Evolutionary conservation across 2,797 vertebrate genomes (phyloP), one percentile per base, ranked within the genome.

Genomic region (Hypotaenidia okinawae): DNA sequence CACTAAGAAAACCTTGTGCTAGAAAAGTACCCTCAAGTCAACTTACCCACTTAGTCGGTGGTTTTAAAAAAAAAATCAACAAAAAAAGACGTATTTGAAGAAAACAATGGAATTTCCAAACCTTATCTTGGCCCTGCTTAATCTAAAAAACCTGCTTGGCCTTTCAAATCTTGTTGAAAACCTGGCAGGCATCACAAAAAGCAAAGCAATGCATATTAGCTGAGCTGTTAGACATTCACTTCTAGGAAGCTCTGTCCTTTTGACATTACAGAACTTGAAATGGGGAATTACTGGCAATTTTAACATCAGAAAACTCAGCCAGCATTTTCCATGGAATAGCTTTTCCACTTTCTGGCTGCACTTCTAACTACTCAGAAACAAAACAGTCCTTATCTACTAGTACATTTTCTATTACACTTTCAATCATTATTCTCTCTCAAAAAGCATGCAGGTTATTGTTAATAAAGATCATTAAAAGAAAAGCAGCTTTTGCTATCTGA

Each of bases 231-330:
- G 81, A 81, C 23, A 80, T 75, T 80, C 58, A 45, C n/a, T 92
- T 92, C 75, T 80, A 95, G 90, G 90, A 96, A 95, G 72, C 41
- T 89, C 78, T 92, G 84, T 86, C 77, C 90, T 95, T 94, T 95
- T 94, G 90, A 95, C 90, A 85, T 68, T 87, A 67, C 43, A 58
- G 77, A 70, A 87, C 74, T 83, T 80, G 75, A 93, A 95, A 89
- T 32, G 23, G 23, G 32, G 58, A 92, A 89, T 92, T 95, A 94
- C 55, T 69, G 58, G 68, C 68, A 94, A 90, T 92, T 95, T 90
- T 89, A 80, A 73, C 28, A 59, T 75, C 86, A 85, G 62, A 92
- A 96, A 95, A 90, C 7, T 19, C 25, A 94, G 51, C 78, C 75
- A 85, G 22, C 19, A 9, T 77, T 94, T 94, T 89, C 32, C 30